Evolutionary conservation across 2,113 vertebrate species (phyloP).

Genomic region (Polypterus bichir): DNA sequence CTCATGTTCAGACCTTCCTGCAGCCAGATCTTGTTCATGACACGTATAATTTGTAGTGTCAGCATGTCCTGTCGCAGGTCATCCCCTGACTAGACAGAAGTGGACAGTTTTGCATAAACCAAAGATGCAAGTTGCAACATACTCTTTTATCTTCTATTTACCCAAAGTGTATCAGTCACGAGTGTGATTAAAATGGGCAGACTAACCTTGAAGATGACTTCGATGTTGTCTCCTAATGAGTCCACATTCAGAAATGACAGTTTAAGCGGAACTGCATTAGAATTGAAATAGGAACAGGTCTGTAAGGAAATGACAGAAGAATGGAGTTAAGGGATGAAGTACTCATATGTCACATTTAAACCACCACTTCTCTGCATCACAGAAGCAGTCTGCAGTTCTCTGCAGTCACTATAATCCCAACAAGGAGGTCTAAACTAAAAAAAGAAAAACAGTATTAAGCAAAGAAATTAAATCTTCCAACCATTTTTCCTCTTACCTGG

Average conservation of each 20-base stretch:
- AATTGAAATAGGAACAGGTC: conserved; percentile 95
- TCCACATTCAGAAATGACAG: conserved; percentile 85
- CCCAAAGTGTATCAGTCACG: too few relatives aligned
- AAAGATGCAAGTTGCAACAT: not conserved
- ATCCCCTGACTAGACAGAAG: conserved; percentile 66
- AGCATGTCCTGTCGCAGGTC: conserved; percentile 96
- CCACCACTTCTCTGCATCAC: too few relatives aligned
- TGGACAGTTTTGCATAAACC: not conserved
- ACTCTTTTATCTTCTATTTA: too few relatives aligned
- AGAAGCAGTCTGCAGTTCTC: too few relatives aligned
- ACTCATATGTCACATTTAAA: too few relatives aligned
- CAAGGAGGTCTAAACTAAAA: too few relatives aligned
- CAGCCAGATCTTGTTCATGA: conserved; percentile 98
- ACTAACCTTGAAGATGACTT: conserved; percentile 86
- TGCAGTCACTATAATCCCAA: too few relatives aligned
- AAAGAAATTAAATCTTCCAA: too few relatives aligned
- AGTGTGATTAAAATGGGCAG: too few relatives aligned
- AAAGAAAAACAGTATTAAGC: too few relatives aligned
- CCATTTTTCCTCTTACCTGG: conserved; percentile 49
- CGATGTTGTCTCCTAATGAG: conserved; percentile 72
- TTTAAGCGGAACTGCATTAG: conserved; percentile 87
- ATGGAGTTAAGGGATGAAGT: too few relatives aligned
- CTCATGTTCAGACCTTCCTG: conserved; percentile 95
- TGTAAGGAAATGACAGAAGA: conserved; percentile 15
- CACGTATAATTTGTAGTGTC: conserved; percentile 89